Conservation (phyloP, 2,113 vertebrate species). For the Halcyon malimbica region DNA sequence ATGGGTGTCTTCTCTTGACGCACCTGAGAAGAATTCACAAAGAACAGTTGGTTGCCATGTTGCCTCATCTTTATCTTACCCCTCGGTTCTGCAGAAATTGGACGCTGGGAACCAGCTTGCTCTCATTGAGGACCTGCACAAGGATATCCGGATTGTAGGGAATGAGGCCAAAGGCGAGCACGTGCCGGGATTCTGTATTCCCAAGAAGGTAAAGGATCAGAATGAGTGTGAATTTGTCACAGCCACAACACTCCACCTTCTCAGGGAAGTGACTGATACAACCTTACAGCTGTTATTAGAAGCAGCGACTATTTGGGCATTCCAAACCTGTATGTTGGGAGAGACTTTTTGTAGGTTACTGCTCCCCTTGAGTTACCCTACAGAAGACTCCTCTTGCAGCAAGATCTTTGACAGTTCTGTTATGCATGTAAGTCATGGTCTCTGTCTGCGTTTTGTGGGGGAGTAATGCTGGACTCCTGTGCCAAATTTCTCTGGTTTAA, state of each 20-base stretch:
- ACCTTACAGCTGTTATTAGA: not conserved
- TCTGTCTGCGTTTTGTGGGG: conserved; percentile 14
- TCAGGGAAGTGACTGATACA: not conserved
- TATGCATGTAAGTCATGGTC: not conserved
- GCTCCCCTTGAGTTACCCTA: not conserved
- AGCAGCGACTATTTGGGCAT: not conserved
- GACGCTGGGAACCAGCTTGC: conserved; percentile 94
- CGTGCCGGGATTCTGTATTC: conserved; percentile 95
- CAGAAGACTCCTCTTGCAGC: not conserved
- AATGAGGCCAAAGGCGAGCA: conserved; percentile 90
- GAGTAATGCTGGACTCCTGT: conserved; percentile 20
- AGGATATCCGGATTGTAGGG: conserved; percentile 88
- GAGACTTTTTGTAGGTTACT: not conserved
- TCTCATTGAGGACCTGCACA: conserved; percentile 94
- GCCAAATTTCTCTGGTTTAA: conserved; percentile 51
- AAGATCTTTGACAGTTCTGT: not conserved
- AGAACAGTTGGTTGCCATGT: not conserved
- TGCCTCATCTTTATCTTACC: not conserved
- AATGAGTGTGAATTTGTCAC: not conserved
- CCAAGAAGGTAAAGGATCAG: conserved; percentile 87
- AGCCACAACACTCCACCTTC: not conserved
- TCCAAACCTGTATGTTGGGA: not conserved
- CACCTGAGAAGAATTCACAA: not conserved
- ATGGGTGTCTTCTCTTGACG: not conserved
- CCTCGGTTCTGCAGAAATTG: conserved; percentile 82